A percentile compares a stretch with the other conserved stretches of the same genome.
These are phyloP conservation scores for Megaceryle torquata DNA, from an alignment of 2,113 vertebrate species.

Conservation along the genomic window DNA sequence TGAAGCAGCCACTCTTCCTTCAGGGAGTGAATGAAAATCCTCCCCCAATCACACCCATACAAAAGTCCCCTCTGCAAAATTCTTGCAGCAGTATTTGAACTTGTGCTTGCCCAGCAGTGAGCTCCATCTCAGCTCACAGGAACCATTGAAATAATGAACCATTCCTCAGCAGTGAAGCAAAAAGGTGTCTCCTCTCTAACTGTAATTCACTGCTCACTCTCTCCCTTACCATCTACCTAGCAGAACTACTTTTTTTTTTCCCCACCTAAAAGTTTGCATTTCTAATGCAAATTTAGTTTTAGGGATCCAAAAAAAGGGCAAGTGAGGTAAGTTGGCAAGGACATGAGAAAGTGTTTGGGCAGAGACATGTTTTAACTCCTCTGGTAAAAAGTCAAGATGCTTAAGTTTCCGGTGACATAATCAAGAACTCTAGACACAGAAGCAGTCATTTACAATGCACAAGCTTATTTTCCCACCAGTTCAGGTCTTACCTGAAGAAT, in stretches of 20 bases:
- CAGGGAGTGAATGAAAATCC: background rate
- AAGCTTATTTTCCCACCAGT: background rate
- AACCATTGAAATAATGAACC: background rate
- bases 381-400: background rate
- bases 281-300: background rate
- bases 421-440: constrained; percentile 17
- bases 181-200: background rate
- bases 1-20: background rate
- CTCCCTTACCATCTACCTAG: background rate
- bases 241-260: background rate
- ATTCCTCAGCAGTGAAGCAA: background rate
- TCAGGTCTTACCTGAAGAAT: constrained; percentile 90
- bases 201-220: background rate
- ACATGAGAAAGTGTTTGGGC: background rate
- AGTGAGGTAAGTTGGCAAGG: background rate
- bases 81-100: background rate
- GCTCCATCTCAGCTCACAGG: background rate
- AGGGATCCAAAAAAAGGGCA: background rate
- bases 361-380: background rate
- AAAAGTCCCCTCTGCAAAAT: background rate
- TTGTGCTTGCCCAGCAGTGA: background rate
- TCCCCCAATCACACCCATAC: background rate
- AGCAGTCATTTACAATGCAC: constrained; percentile 35
- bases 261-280: background rate
- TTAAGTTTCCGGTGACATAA: background rate